Evolutionary conservation across 2,113 vertebrate species (phyloP).

Genomic region (Herpetotheres cachinnans): DNA sequence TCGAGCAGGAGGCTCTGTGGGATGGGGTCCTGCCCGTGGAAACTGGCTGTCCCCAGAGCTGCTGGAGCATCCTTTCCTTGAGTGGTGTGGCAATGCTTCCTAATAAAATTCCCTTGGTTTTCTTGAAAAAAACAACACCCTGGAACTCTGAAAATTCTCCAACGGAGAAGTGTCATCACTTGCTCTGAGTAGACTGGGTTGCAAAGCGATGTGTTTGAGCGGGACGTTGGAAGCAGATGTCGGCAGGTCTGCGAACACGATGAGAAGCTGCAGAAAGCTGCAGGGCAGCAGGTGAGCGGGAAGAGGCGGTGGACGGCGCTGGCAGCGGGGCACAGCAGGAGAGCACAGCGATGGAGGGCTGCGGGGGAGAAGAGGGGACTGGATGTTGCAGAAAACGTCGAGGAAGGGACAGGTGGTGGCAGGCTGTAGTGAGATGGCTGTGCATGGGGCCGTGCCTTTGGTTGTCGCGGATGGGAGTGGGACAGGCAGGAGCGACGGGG

Average conservation of each 20-base stretch:
- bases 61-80: neutral
- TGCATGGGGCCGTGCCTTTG: fast-evolving
- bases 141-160: neutral
- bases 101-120: neutral
- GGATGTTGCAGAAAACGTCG: fast-evolving
- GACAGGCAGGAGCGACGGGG: neutral
- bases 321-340: fast-evolving
- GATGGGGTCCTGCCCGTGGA: neutral
- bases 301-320: fast-evolving
- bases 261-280: too few species aligned
- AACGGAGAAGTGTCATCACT: neutral
- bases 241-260: neutral
- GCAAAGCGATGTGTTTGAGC: neutral
- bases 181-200: neutral
- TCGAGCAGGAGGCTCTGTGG: neutral
- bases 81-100: neutral
- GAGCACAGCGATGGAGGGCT: neutral
- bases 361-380: neutral
- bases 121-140: neutral
- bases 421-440: fast-evolving
- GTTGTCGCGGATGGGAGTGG: neutral
- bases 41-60: neutral
- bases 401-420: fast-evolving
- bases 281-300: neutral
- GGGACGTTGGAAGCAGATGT: neutral